Percentiles rank a stretch among this genome's conserved stretches.
These are phyloP conservation scores for Micoletzkya japonica DNA, from an alignment of 2,888 invertebrate species.

Conservation along the genomic window DNA sequence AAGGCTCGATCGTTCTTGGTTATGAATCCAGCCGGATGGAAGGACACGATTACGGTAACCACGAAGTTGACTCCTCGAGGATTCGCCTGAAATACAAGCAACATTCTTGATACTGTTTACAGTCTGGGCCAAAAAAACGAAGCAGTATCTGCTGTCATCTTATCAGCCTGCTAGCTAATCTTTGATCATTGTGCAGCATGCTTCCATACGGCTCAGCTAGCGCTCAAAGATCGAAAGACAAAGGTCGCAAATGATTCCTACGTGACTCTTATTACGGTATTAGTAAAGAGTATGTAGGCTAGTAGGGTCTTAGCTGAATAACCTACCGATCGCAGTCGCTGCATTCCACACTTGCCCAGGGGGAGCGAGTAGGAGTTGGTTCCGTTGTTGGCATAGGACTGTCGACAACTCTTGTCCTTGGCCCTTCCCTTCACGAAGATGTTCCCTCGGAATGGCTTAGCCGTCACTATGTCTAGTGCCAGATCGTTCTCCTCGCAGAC, in stretches of 20 bases:
- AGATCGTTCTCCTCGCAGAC: constrained; percentile 61
- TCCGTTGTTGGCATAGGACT: constrained; percentile 55
- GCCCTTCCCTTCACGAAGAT: constrained; percentile 63
- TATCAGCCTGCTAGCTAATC: too few relatives aligned
- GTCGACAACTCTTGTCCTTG: constrained; percentile 58
- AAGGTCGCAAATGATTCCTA: too few relatives aligned
- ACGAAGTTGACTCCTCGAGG: constrained; percentile 62
- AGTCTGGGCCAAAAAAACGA: too few relatives aligned
- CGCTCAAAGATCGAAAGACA: too few relatives aligned
- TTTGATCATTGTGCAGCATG: too few relatives aligned
- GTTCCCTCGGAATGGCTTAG: constrained; percentile 59
- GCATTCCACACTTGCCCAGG: constrained; percentile 64
- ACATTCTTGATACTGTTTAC: too few relatives aligned
- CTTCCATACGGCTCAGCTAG: too few relatives aligned
- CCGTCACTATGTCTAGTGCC: constrained; percentile 59
- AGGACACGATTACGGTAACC: constrained; percentile 62
- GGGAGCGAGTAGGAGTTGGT: constrained; percentile 58
- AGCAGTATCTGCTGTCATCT: too few relatives aligned
- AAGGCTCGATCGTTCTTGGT: constrained; percentile 63
- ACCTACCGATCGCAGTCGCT: constrained; percentile 56
- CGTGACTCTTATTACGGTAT: too few relatives aligned
- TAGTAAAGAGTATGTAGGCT: too few relatives aligned
- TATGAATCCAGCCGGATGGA: constrained; percentile 63
- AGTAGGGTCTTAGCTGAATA: too few relatives aligned
- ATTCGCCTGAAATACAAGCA: constrained; percentile 53